Evolutionary conservation across 2,888 invertebrate species (phyloP).

Genomic region (Drosophila pseudotalamancana): DNA sequence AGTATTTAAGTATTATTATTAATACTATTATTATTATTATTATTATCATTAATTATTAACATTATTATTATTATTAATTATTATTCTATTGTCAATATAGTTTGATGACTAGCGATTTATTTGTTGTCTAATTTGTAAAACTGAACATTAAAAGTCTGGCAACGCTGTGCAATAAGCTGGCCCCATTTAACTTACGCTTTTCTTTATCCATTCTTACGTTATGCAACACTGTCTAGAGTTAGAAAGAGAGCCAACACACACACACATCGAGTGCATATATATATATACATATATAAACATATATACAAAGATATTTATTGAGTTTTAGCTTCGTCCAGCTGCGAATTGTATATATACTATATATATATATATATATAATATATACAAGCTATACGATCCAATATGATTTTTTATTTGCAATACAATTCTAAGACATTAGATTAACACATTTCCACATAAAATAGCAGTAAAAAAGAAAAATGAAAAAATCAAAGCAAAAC

Average conservation of each 20-base stretch:
- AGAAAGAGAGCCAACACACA: background rate
- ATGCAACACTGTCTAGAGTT: slow-evolving; percentile 29
- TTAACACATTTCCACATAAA: slow-evolving; percentile 58
- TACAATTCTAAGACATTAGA: slow-evolving; percentile 66
- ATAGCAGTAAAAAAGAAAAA: slow-evolving; percentile 28
- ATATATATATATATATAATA: slow-evolving; percentile 29
- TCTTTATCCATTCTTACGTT: slow-evolving; percentile 29
- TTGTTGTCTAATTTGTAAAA: slow-evolving; percentile 70
- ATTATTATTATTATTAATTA: slow-evolving; percentile 21
- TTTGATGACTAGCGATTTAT: slow-evolving; percentile 25
- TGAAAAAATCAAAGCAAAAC: slow-evolving; percentile 14
- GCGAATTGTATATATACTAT: slow-evolving; percentile 57
- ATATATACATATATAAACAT: slow-evolving; percentile 1
- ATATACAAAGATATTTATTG: slow-evolving; percentile 5
- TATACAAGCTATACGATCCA: slow-evolving; percentile 35
- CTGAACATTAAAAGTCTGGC: slow-evolving; percentile 42
- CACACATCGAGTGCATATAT: slow-evolving; percentile 14
- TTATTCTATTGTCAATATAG: too few relatives aligned
- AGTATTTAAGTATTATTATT: slow-evolving; percentile 58
- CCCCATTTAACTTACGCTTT: slow-evolving; percentile 4
- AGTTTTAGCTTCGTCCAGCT: slow-evolving; percentile 26
- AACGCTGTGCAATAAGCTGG: slow-evolving; percentile 64
- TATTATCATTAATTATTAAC: slow-evolving; percentile 14
- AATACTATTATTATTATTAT: slow-evolving; percentile 21
- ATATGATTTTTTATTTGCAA: slow-evolving; percentile 59